Base-by-base conservation (phyloP, 2,113 vertebrate species). In the Bungarus multicinctus region DNA sequence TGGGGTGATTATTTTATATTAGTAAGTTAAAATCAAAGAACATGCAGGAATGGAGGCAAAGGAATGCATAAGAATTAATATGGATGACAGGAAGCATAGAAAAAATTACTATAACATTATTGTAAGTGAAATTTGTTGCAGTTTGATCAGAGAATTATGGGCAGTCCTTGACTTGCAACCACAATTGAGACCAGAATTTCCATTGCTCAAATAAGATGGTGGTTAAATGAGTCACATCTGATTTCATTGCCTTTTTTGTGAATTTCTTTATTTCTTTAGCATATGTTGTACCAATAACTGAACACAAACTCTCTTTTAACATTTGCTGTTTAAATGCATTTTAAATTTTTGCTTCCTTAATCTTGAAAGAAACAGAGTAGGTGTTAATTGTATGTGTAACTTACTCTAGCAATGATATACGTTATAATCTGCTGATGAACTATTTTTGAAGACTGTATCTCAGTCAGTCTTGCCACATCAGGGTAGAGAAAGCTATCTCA, bases 111-210 rank as follows among this genome's bases (percentile, higher is more conserved):
- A 30, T 58, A 27, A 34, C 91, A 34, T 90, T 69, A 90, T 90
- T 96, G 91, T 95, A 96, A 95, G 50, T 93, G n/a, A 94, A 85
- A 94, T 95, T 81, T 94, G 69, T 95, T 94, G 18, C 50, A 55
- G 87, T 93, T 9, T 93, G 39, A 94, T 64, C 92, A 10, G 91
- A 88, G 96, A 94, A 94, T 94, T 91, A 94, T 93, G 93, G 92
- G 95, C 23, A 11, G 25, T 60, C 11, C 60, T 69, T 64, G 60
- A 64, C 27, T 64, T 69, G 30, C 30, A 69, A 69, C 60, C 60
- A 69, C 60, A n/a, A n/a, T n/a, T 30, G 60, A n/a, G 23, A 58
- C 57, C 57, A 58, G 11, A 69, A 69, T 69, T n/a, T 69, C 30
- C 30, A 69, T 69, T 69, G 12, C 12, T 11, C 60, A 69, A n/a